Evolutionary conservation across 1,140 invertebrate species (phyloP).

Genomic region (Anthonomus grandis): DNA sequence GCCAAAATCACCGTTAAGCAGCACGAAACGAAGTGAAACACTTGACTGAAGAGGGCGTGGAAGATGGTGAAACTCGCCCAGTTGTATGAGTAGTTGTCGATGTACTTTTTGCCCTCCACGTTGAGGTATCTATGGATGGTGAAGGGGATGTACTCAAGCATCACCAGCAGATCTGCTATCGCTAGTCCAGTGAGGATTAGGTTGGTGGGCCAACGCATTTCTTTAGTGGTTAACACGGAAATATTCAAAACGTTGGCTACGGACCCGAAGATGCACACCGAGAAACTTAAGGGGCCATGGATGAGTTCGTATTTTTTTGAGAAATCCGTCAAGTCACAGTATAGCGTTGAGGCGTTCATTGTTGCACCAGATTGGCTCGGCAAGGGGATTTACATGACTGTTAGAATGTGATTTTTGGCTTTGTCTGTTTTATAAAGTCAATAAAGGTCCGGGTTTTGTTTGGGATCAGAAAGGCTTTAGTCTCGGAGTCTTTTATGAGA

Average conservation of each 20-base stretch:
- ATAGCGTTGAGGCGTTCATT: constrained; percentile 21
- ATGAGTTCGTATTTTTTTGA: constrained; percentile 52
- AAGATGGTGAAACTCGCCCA: constrained; percentile 82
- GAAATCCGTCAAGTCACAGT: constrained; percentile 48
- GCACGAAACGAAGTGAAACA: constrained; percentile 89
- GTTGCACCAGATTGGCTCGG: no score
- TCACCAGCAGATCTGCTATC: constrained; percentile 87
- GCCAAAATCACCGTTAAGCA: constrained; percentile 90
- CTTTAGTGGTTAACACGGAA: constrained; percentile 81
- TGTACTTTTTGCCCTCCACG: constrained; percentile 50
- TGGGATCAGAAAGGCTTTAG: no score
- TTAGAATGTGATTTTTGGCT: no score
- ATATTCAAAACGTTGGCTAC: constrained; percentile 93
- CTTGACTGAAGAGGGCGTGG: constrained; percentile 79
- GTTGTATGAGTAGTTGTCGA: constrained; percentile 65
- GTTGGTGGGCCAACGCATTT: constrained; percentile 87
- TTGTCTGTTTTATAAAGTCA: no score
- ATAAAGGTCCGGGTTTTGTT: no score
- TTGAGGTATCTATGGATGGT: constrained; percentile 76
- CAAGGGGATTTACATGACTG: no score
- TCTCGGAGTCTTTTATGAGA: no score
- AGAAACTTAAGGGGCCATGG: constrained; percentile 73
- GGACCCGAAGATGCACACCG: constrained; percentile 89
- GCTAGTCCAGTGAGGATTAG: constrained; percentile 83
- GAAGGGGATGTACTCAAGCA: constrained; percentile 92